Conservation (phyloP, 2,797 vertebrate genomes). For the Ctenopoma multispine region DNA sequence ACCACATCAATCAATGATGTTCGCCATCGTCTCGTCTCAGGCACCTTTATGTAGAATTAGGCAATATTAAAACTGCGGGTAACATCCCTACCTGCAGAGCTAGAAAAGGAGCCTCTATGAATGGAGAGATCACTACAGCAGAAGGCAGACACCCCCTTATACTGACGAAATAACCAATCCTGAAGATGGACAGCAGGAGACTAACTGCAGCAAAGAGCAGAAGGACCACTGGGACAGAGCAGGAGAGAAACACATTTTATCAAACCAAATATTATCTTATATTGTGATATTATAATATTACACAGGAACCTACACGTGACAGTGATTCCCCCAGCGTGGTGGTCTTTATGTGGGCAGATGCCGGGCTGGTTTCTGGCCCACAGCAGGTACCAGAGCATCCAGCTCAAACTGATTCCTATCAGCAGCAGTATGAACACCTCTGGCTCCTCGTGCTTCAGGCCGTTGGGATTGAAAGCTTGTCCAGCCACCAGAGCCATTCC, state of each 20-base stretch:
- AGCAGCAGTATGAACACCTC: constrained; percentile 86
- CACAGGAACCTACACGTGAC: constrained; percentile 79
- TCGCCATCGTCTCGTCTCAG: too few relatives aligned
- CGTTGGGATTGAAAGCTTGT: constrained; percentile 81
- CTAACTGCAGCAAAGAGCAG: constrained; percentile 87
- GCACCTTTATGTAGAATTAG: too few relatives aligned
- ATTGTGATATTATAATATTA: rapidly evolving
- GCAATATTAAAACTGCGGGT: too few relatives aligned
- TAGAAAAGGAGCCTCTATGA: constrained; percentile 87
- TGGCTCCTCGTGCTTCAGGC: constrained; percentile 80
- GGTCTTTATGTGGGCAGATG: constrained; percentile 80
- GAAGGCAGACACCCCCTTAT: constrained; percentile 78
- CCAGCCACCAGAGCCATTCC: constrained; percentile 88
- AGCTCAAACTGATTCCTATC: constrained; percentile 83
- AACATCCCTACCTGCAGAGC: constrained; percentile 84
- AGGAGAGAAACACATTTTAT: not conserved
- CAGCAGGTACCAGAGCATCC: constrained; percentile 87
- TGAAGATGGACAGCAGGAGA: constrained; percentile 85
- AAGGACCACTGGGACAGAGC: constrained; percentile 82
- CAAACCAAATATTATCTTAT: not conserved
- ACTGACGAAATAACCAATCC: constrained; percentile 81
- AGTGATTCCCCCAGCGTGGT: constrained; percentile 86
- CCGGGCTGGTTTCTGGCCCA: constrained; percentile 79
- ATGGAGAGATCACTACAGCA: constrained; percentile 79
- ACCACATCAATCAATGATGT: too few relatives aligned